phyloP scores from a whole-genome alignment of 2,888 invertebrate species.

The Machimus atricapillus region DNA sequence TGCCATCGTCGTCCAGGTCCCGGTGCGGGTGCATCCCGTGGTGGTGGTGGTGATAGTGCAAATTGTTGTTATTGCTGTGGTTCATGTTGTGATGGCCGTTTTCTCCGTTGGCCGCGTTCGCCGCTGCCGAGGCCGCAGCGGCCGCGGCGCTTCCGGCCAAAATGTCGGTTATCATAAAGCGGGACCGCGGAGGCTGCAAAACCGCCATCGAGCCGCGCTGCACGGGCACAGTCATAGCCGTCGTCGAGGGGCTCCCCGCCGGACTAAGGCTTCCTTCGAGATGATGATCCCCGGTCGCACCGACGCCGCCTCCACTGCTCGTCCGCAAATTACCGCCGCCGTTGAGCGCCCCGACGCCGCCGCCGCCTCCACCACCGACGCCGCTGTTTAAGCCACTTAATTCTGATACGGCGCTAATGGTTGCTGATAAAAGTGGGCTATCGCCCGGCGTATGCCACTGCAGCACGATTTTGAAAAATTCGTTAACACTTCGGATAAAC shows the following conservation, averaged over 20 bases:
- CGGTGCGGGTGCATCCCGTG: conserved; percentile 48
- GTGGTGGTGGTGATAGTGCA: conserved; percentile 49
- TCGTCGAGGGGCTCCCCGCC: conserved; percentile 56
- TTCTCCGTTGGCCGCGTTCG: conserved; percentile 45
- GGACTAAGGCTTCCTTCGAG: conserved; percentile 55
- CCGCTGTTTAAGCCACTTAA: conserved; percentile 38
- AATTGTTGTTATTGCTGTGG: not conserved
- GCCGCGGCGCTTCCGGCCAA: conserved; percentile 69
- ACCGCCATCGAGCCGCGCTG: conserved; percentile 65
- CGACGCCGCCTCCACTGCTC: conserved; percentile 22
- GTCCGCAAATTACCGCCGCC: not conserved
- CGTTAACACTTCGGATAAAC: not conserved
- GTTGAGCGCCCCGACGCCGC: conserved; percentile 48
- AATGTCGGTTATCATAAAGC: conserved; percentile 92
- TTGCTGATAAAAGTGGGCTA: conserved; percentile 49
- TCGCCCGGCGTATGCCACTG: conserved; percentile 50
- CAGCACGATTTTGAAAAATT: conserved; percentile 50
- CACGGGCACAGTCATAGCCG: conserved; percentile 62
- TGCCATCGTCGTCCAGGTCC: conserved; percentile 53
- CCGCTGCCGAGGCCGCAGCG: conserved; percentile 55
- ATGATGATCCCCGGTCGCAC: conserved; percentile 56
- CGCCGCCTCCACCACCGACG: conserved; percentile 53
- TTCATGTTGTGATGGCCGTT: conserved; percentile 15
- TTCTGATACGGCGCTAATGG: conserved; percentile 46
- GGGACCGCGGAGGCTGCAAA: conserved; percentile 74